phyloP scores from a whole-genome alignment of 2,888 invertebrate species.

The Tridacna crocea region DNA sequence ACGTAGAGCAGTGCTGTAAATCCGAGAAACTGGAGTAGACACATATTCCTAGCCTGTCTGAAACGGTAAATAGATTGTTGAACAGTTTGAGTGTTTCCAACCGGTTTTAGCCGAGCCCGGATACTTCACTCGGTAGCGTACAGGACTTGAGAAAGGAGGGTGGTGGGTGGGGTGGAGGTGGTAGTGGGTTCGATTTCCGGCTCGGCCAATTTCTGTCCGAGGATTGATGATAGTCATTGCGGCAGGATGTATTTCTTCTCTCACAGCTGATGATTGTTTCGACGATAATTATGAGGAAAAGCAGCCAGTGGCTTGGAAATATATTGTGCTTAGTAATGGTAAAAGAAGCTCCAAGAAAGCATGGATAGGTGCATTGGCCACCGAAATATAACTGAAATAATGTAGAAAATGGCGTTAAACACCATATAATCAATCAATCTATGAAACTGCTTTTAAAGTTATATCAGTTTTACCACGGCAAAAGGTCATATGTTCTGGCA shows the following conservation, averaged over 20 bases:
- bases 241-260: not conserved
- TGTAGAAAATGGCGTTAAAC: no score
- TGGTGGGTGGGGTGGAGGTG: not conserved
- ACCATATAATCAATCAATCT: no score
- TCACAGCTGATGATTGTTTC: not conserved
- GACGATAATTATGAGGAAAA: no score
- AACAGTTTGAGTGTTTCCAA: not conserved
- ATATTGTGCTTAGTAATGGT: no score
- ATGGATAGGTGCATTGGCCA: no score
- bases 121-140: no score
- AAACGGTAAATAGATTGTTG: not conserved
- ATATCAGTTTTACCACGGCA: no score
- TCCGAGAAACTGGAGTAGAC: constrained; percentile 33
- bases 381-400: not conserved
- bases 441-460: no score
- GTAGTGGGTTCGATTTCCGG: not conserved
- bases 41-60: not conserved
- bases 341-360: no score
- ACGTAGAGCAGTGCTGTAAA: constrained; percentile 31
- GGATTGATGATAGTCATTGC: not conserved
- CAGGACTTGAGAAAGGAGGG: not conserved
- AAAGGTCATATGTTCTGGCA: no score
- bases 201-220: no score
- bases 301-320: no score
- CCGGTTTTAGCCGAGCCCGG: not conserved